Base-by-base conservation (phyloP, 2,113 vertebrate genomes). In the Clinocottus analis region DNA sequence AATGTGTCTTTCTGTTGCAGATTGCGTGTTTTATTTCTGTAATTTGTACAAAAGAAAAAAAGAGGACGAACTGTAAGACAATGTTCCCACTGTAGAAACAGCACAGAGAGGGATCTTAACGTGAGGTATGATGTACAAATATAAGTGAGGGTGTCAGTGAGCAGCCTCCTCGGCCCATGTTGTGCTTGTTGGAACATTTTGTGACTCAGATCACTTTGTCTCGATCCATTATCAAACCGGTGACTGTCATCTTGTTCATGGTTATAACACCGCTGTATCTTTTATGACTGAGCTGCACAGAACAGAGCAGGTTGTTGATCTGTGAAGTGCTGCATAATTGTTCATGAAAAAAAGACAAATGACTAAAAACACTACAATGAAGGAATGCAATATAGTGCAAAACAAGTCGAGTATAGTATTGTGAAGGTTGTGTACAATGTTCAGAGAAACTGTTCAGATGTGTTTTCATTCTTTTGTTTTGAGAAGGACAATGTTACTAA, bases 141-240 rank as follows among this genome's bases (percentile, higher is more conserved):
- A 12, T 12, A 66, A 35, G 35, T 23, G 17, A 65, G 64, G 61
- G 65, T 74, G 82, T 73, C 47, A 35, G 4, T 59, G 61, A 68
- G 39, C 49, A 73, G 64, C 55, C 51, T n/a, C 61, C 43, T 74
- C 13, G 0, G 35, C 59, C 37, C 75, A 47, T 8, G 47, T 62
- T 85, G 85, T 85, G 60, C 82, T 80, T 75, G 76, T 83, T 79
- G 85, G 86, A 88, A 87, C 89, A 89, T 80, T 87, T 87, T 71
- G 41, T 90, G 90, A 90, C 75, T 90, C 85, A 90, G 41, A 81
- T 65, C 51, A 35, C n/a, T 82, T 80, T 47, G 53, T 29, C 21
- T 27, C 41, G 62, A 53, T 71, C 37, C 67, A 69, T 83, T 86
- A 68, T 82, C 61, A 72, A 65, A 14, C 59, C 59, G 17, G 45